These are phyloP conservation scores for Thereva nobilitata DNA, from an alignment of 2,888 invertebrate species.

Conservation along the genomic window DNA sequence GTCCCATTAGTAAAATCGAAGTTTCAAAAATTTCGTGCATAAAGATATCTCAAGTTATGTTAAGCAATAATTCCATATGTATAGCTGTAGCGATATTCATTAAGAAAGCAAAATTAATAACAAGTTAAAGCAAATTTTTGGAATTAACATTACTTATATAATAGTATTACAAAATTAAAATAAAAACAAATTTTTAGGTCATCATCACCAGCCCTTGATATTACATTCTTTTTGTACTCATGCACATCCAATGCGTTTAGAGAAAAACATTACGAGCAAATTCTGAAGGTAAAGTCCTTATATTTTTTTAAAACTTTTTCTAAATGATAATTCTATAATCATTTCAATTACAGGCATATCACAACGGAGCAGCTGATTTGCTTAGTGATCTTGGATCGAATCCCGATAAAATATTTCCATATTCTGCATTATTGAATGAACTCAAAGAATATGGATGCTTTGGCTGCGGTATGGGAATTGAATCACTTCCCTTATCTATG, in stretches of 20 bases:
- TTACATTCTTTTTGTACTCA: constrained; percentile 65
- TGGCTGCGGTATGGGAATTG: constrained; percentile 63
- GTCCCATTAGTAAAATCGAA: no score
- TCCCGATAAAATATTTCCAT: constrained; percentile 60
- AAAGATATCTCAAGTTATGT: no score
- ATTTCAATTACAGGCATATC: constrained; percentile 61
- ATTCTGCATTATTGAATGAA: constrained; percentile 54
- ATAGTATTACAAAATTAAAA: no score
- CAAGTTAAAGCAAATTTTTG: no score
- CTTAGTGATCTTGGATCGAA: constrained; percentile 66
- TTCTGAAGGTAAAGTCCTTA: constrained; percentile 45
- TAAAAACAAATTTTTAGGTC: constrained; percentile 50
- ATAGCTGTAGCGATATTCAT: no score
- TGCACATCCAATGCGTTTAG: constrained; percentile 67
- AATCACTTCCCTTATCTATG: constrained; percentile 61
- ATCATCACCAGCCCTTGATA: constrained; percentile 64
- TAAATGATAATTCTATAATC: no score
- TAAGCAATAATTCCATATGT: no score
- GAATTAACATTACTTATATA: no score
- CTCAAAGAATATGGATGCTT: constrained; percentile 59
- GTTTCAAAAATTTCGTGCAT: no score
- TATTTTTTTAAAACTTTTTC: neutral
- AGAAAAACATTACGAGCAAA: constrained; percentile 62
- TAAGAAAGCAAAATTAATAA: no score
- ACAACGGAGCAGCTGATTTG: constrained; percentile 61